Conservation (phyloP, 2,888 invertebrate genomes). For the Mimachlamys varia region DNA sequence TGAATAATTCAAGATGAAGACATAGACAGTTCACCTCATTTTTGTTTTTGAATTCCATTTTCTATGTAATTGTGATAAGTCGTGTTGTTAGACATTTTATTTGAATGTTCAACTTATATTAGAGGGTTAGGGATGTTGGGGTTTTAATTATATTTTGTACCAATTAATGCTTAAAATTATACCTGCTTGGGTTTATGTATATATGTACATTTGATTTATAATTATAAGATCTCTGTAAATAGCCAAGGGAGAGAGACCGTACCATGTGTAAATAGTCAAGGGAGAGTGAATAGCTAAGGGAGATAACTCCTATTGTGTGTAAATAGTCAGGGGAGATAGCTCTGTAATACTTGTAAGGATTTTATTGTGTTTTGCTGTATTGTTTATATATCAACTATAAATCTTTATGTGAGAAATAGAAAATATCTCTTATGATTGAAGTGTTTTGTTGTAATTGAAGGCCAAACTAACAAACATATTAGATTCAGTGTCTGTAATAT, state of each 20-base stretch:
- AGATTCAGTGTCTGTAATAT: too few relatives aligned
- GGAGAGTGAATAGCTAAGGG: too few relatives aligned
- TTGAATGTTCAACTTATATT: background rate
- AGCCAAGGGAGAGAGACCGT: conserved; percentile 24
- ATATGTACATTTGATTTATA: background rate
- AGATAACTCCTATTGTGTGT: too few relatives aligned
- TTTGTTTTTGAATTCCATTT: background rate
- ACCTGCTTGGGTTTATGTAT: background rate
- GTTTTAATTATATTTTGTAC: background rate
- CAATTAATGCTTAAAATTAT: background rate
- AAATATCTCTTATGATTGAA: background rate
- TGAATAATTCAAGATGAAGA: background rate
- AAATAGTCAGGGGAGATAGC: background rate
- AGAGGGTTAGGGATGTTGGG: background rate
- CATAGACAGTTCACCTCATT: background rate
- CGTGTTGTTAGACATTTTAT: background rate
- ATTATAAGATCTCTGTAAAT: background rate
- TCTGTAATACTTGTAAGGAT: background rate
- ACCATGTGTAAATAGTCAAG: background rate
- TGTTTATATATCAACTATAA: background rate
- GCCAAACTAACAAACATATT: background rate
- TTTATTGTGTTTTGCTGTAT: background rate
- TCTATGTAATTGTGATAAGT: background rate
- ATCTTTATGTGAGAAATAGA: conserved; percentile 20
- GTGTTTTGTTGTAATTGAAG: background rate